phyloP scores from a whole-genome alignment of 2,888 invertebrate species.

The Actias luna region DNA sequence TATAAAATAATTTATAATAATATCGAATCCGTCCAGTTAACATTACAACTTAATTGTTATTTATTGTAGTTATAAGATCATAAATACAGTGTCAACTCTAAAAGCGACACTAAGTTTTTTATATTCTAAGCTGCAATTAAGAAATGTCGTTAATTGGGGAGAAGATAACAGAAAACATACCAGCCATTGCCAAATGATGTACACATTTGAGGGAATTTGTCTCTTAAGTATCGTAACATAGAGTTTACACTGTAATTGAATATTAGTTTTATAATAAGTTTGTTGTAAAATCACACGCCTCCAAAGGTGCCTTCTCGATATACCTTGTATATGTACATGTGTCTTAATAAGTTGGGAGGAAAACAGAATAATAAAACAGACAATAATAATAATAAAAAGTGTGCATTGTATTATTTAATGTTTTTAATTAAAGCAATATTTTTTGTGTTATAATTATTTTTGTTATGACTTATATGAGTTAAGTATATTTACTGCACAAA shows the following conservation, averaged over 20 bases:
- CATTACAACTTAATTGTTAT: conserved; percentile 73
- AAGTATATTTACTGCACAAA: no score
- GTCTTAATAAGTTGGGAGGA: conserved; percentile 10
- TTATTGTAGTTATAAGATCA: conserved; percentile 58
- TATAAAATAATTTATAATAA: background rate
- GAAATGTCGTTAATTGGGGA: no score
- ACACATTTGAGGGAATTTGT: no score
- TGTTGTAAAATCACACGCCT: conserved; percentile 10
- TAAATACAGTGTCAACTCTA: no score
- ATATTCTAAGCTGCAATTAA: no score
- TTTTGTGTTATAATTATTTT: background rate
- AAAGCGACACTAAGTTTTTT: no score
- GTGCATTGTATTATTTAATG: background rate
- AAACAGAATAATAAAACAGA: conserved; percentile 15
- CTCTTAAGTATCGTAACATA: no score
- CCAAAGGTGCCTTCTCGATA: conserved; percentile 15
- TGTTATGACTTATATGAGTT: background rate
- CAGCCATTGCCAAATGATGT: no score
- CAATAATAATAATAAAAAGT: conserved; percentile 16
- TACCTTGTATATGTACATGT: conserved; percentile 15
- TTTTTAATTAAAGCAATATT: background rate
- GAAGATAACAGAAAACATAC: no score
- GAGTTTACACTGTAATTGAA: no score
- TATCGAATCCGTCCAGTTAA: conserved; percentile 62
- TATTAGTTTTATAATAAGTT: conserved; percentile 14